Conservation (phyloP, 2,888 invertebrate species). For the Orchesellides sinensis region DNA sequence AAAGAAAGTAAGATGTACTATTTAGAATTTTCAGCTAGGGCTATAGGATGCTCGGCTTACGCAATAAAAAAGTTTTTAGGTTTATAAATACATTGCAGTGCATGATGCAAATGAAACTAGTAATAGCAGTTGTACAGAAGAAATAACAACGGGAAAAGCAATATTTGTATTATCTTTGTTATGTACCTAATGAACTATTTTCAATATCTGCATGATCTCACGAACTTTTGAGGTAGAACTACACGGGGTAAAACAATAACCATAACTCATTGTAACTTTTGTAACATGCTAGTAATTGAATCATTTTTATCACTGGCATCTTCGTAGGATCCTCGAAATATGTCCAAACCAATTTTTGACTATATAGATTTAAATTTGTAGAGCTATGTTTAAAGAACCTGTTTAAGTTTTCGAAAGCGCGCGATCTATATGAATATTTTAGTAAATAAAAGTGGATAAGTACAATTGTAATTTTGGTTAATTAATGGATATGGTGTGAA, state of each 20-base stretch:
- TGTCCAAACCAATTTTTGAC: too few relatives aligned
- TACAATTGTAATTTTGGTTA: conserved; percentile 17
- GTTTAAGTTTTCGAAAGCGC: too few relatives aligned
- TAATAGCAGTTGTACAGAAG: not conserved
- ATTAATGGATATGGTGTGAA: conserved; percentile 35
- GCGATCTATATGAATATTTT: too few relatives aligned
- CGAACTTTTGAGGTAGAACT: not conserved
- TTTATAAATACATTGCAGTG: conserved; percentile 18
- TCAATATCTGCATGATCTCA: not conserved
- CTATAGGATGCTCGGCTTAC: conserved; percentile 20
- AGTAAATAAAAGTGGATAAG: not conserved
- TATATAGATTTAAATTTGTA: too few relatives aligned
- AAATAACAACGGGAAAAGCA: not conserved
- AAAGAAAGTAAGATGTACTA: conserved; percentile 11
- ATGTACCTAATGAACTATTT: too few relatives aligned
- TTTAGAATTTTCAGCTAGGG: conserved; percentile 30
- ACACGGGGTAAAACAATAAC: not conserved
- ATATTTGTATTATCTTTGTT: too few relatives aligned
- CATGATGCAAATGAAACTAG: conserved; percentile 18
- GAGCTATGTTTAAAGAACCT: too few relatives aligned
- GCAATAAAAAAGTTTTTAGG: conserved; percentile 24
- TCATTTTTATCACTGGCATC: too few relatives aligned
- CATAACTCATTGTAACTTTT: too few relatives aligned
- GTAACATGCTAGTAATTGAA: too few relatives aligned
- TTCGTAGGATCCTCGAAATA: too few relatives aligned